These are phyloP conservation scores for Callimorpha dominula DNA, from an alignment of 2,888 invertebrate species.

Conservation along the genomic window DNA sequence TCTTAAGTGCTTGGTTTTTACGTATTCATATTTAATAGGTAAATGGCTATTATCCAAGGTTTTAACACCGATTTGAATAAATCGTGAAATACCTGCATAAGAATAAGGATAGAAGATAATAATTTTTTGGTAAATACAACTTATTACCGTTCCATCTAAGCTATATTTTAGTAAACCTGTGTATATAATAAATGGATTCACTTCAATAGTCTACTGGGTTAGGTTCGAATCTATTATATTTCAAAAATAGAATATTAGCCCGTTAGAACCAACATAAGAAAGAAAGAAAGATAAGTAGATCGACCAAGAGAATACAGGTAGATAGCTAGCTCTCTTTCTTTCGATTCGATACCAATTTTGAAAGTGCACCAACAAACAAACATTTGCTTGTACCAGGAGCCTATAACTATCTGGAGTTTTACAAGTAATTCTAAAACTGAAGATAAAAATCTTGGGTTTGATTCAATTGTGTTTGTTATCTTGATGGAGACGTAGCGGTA, in stretches of 20 bases:
- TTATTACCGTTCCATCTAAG: no score
- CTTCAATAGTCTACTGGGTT: not conserved
- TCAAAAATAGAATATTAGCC: not conserved
- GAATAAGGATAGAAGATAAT: no score
- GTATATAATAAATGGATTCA: no score
- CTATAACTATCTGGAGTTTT: conserved; percentile 39
- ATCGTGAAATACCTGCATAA: no score
- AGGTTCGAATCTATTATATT: not conserved
- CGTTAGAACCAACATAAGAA: not conserved
- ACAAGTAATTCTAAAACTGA: conserved; percentile 25
- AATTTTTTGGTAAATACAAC: no score
- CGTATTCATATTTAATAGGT: no score
- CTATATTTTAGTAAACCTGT: no score
- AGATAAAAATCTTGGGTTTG: conserved; percentile 56
- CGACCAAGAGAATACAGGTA: not conserved
- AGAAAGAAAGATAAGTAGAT: not conserved
- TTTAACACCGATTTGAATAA: no score
- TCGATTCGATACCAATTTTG: not conserved
- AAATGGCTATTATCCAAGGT: no score
- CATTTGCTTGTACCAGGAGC: conserved; percentile 43
- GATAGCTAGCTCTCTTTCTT: no score
- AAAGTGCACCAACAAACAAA: conserved; percentile 13
- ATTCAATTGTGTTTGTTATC: conserved; percentile 75
- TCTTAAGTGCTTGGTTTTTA: no score
- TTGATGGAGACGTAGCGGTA: conserved; percentile 60